A percentile compares a stretch with the other conserved stretches of the same genome.
These are phyloP conservation scores for Esox lucius DNA, from an alignment of 2,797 vertebrate genomes.

Conservation along the genomic window DNA sequence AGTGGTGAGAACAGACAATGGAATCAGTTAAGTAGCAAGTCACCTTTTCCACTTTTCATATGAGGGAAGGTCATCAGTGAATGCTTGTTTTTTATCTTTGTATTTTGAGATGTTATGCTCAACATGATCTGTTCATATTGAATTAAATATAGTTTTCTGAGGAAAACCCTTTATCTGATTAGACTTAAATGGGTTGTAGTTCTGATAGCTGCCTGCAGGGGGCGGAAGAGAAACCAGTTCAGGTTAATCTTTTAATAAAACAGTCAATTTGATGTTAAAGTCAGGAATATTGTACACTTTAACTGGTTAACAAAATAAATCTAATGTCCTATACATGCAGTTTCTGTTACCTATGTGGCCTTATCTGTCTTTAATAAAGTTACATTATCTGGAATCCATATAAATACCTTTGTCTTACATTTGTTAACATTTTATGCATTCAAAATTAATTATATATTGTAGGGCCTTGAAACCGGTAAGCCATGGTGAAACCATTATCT, in stretches of 20 bases:
- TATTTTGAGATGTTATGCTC: constrained; percentile 34
- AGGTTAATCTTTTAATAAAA: constrained; percentile 25
- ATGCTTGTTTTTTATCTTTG: constrained; percentile 28
- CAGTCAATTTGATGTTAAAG: constrained; percentile 14
- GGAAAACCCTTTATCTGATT: constrained; percentile 14
- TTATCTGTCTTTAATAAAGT: constrained; percentile 1
- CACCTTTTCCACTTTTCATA: constrained; percentile 13
- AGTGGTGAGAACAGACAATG: constrained; percentile 11
- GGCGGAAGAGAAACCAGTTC: neutral
- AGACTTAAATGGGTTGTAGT: neutral
- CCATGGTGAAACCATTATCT: too few relatives aligned
- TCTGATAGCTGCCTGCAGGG: neutral
- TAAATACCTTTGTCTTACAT: constrained; percentile 7
- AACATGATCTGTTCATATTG: constrained; percentile 42
- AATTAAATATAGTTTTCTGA: constrained; percentile 37
- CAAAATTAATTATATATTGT: neutral
- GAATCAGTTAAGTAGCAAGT: constrained; percentile 20
- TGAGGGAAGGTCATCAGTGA: constrained; percentile 9
- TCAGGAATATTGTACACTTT: constrained; percentile 15
- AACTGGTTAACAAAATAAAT: constrained; percentile 32
- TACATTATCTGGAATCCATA: neutral
- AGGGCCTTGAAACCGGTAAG: too few relatives aligned
- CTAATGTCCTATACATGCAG: constrained; percentile 18
- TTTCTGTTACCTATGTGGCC: too few relatives aligned
- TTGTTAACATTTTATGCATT: neutral